Evolutionary conservation across 53 echinoderm and acorn worm species (phyloP).

Genomic region (Holothuria leucospilota): DNA sequence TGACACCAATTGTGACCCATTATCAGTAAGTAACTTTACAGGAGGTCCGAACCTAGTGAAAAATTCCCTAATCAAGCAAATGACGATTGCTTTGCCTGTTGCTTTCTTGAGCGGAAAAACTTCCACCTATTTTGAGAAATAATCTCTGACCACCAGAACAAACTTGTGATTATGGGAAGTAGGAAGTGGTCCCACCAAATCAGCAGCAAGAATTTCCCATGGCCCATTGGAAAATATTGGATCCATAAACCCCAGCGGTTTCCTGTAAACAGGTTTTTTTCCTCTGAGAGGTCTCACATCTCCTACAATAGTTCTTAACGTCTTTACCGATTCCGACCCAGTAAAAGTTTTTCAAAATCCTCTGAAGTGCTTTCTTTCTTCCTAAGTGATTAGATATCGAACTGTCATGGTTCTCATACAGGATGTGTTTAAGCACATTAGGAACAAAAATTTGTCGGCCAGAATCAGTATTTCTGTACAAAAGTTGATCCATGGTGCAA

Average conservation of each 20-base stretch:
- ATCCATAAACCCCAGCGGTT: constrained; percentile 44
- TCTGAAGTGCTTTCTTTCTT: constrained; percentile 34
- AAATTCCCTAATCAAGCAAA: constrained; percentile 42
- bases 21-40: too few species aligned
- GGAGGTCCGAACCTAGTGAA: constrained; percentile 56
- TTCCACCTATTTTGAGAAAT: constrained; percentile 51
- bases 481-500: constrained; percentile 12
- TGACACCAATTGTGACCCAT: constrained; percentile 32
- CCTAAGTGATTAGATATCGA: constrained; percentile 48
- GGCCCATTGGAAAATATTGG: constrained; percentile 27
- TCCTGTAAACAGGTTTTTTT: constrained; percentile 3
- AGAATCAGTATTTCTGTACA: constrained; percentile 13
- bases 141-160: constrained; percentile 42
- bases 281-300: not conserved
- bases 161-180: constrained; percentile 48
- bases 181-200: constrained; percentile 43
- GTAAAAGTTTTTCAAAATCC: not conserved
- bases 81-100: constrained; percentile 25
- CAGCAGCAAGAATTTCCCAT: constrained; percentile 47
- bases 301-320: constrained; percentile 1
- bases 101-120: constrained; percentile 55
- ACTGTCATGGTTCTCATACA: constrained; percentile 33
- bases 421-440: constrained; percentile 32
- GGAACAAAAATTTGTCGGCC: constrained; percentile 28
- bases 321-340: constrained; percentile 4